Evolutionary conservation across 2,113 vertebrate species (phyloP).

Genomic region (Felis chaus): DNA sequence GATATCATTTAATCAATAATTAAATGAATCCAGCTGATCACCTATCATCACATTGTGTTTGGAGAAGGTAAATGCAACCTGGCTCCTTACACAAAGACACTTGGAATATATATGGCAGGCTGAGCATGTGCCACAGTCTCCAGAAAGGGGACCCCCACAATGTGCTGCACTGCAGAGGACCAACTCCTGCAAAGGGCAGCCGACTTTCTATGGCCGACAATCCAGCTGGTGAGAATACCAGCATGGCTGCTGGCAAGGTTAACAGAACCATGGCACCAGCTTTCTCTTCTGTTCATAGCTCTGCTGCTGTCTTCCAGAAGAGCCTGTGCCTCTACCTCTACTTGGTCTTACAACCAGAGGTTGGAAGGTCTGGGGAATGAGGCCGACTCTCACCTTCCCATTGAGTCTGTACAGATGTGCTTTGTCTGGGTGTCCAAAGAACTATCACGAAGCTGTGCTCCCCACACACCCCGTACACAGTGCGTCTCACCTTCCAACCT

Average conservation of each 20-base stretch:
- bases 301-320: not conserved
- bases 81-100: not conserved
- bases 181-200: not conserved
- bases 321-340: not conserved
- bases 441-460: not conserved
- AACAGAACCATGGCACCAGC: not conserved
- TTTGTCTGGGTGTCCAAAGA: not conserved
- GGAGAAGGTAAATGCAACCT: not conserved
- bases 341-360: not conserved
- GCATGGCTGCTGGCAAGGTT: too few species aligned
- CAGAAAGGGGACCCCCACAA: not conserved
- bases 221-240: not conserved
- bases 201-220: not conserved
- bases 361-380: not conserved
- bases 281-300: not conserved
- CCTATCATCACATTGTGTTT: too few species aligned
- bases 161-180: not conserved
- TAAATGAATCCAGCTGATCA: not conserved
- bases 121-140: not conserved
- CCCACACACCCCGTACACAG: not conserved
- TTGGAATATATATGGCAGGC: not conserved
- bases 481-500: not conserved
- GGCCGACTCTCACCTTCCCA: not conserved
- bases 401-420: not conserved
- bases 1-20: not conserved